A percentile compares a stretch with the other conserved stretches of the same genome.
Evolutionary conservation across 2,888 invertebrate genomes (phyloP).

Genomic region (Pachliopta kotzebuea): DNA sequence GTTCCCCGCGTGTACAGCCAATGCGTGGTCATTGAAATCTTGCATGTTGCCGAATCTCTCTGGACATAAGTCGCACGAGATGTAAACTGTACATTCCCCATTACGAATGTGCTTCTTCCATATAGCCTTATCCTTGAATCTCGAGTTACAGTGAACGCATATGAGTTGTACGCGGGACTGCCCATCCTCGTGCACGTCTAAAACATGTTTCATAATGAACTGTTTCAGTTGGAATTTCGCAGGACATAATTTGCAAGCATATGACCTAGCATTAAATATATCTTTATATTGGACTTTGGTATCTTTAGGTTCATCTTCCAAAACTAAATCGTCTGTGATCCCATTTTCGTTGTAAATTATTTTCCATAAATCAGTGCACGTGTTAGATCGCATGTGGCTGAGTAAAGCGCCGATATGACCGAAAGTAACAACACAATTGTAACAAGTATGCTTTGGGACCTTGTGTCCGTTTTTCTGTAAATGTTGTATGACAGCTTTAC

Average conservation of each 20-base stretch:
- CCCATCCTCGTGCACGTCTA: constrained; percentile 74
- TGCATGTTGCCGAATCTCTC: constrained; percentile 68
- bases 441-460: constrained; percentile 83
- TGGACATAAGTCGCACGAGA: constrained; percentile 75
- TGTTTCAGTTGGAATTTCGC: constrained; percentile 77
- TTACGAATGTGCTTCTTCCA: constrained; percentile 75
- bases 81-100: constrained; percentile 81
- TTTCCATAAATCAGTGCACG: constrained; percentile 75
- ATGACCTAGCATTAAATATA: constrained; percentile 74
- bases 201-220: constrained; percentile 75
- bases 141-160: constrained; percentile 69
- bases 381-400: constrained; percentile 75
- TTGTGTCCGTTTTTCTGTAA: constrained; percentile 77
- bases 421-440: constrained; percentile 82
- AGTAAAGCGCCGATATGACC: constrained; percentile 74
- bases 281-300: constrained; percentile 71
- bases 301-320: constrained; percentile 65
- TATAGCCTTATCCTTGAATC: constrained; percentile 68
- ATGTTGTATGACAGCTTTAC: constrained; percentile 77
- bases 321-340: constrained; percentile 70
- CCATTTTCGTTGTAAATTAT: constrained; percentile 74
- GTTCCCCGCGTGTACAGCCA: constrained; percentile 67
- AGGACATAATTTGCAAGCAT: constrained; percentile 73
- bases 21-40: constrained; percentile 74
- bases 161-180: constrained; percentile 63